Evolutionary conservation across 2,113 vertebrate genomes (phyloP), one percentile per base, ranked within the genome.

Genomic region (Cromileptes altivelis): DNA sequence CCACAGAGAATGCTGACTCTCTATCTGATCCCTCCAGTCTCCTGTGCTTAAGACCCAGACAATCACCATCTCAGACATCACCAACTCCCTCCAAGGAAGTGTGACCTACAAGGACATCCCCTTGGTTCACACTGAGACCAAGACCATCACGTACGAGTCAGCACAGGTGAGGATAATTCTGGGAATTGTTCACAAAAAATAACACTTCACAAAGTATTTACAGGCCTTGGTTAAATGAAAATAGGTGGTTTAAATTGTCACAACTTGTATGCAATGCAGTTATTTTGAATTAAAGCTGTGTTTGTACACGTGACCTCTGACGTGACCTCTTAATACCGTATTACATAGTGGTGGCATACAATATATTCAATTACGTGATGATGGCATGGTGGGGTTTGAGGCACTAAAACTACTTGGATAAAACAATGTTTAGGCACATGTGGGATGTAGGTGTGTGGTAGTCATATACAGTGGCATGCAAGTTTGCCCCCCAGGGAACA

Each of bases 61-160:
- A 0, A 97, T 99, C 94, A 99, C 97, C 88, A 97, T 99, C 94
- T 97, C 98, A 1, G 97, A 99, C 1, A 90, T 97, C 75, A 96
- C 97, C 93, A 96, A 95, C 19, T 94, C 96, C 13, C 57, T 94
- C 78, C 96, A 97, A 91, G 96, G 96, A 4, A 96, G 97, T 81
- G 96, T 98, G 78, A 94, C 96, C 88, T 97, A 97, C 12, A 98
- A 97, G 93, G 97, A 99, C 12, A 94, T 97, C 17, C 98, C 98
- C 4, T 96, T 99, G 13, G 96, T 99, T 83, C 98, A 99, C 90
- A 99, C 98, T 0, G 98, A 99, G 90, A 99, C 97, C 10, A 99
- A 99, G 95, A 99, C 98, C 89, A 98, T 99, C 94, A 99, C 97
- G 6, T 99, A 99, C 0, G 98, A 99, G 93, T 97, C 98, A 81